These are phyloP conservation scores for Centruroides sculpturatus DNA, from an alignment of 1,140 invertebrate species.

Conservation along the genomic window DNA sequence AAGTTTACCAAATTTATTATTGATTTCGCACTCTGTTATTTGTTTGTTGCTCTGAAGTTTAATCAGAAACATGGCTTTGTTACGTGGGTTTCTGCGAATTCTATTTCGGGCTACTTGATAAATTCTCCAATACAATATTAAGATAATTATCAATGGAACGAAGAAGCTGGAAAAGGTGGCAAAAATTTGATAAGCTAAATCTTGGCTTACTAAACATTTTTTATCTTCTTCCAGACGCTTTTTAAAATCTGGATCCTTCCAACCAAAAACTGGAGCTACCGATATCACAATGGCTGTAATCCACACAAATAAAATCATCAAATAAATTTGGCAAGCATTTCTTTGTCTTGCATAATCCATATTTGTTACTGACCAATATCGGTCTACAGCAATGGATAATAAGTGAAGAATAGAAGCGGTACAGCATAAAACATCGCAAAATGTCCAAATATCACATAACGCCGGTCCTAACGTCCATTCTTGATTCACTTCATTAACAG, in stretches of 20 bases:
- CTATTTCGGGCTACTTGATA: slow-evolving; percentile 73
- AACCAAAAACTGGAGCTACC: slow-evolving; percentile 67
- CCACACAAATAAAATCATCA: slow-evolving; percentile 84
- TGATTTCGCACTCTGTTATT: slow-evolving; percentile 11
- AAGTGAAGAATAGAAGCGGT: slow-evolving; percentile 86
- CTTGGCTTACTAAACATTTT: slow-evolving; percentile 82
- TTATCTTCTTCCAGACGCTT: slow-evolving; percentile 58
- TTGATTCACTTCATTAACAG: slow-evolving; percentile 56
- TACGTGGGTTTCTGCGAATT: slow-evolving; percentile 48
- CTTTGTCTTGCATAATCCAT: slow-evolving; percentile 86
- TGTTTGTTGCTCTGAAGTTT: slow-evolving; percentile 5
- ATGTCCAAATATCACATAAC: slow-evolving; percentile 87
- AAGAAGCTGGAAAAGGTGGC: slow-evolving; percentile 94
- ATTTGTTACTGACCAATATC: slow-evolving; percentile 93
- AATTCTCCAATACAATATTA: slow-evolving; percentile 88
- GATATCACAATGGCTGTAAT: slow-evolving; percentile 66
- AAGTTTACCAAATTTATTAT: slow-evolving; percentile 4
- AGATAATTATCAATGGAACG: slow-evolving; percentile 76
- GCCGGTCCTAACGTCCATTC: slow-evolving; percentile 72
- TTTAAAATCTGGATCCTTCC: slow-evolving; percentile 73
- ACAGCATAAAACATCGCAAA: slow-evolving; percentile 79
- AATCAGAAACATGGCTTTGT: slow-evolving; percentile 12
- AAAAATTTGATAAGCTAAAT: slow-evolving; percentile 60
- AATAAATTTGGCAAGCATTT: slow-evolving; percentile 62
- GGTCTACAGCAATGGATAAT: slow-evolving; percentile 87